These are phyloP conservation scores for Anguilla anguilla DNA, from an alignment of 2,797 vertebrate genomes.

Conservation along the genomic window DNA sequence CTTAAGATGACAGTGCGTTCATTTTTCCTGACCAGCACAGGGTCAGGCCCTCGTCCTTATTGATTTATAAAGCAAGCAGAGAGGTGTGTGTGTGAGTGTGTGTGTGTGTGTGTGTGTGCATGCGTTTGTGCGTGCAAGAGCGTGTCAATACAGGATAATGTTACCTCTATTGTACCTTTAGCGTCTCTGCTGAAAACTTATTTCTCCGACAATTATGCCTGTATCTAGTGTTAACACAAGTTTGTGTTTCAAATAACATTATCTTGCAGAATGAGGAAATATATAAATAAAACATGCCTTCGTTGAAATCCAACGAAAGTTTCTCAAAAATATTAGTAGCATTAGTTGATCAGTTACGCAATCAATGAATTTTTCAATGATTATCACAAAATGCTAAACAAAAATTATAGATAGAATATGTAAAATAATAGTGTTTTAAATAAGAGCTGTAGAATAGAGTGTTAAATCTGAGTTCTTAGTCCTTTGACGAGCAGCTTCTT, in stretches of 20 bases:
- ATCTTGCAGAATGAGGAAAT: no score
- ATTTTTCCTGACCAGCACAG: not conserved
- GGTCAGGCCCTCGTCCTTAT: not conserved
- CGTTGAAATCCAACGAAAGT: no score
- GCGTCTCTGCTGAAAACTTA: no score
- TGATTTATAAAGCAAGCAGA: not conserved
- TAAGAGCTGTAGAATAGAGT: no score
- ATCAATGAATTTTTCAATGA: not conserved
- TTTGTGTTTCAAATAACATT: no score
- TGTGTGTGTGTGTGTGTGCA: not conserved
- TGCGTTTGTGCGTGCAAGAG: not conserved
- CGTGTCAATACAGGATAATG: not conserved
- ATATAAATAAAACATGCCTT: not conserved
- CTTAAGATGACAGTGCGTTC: not conserved
- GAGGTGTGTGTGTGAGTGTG: not conserved
- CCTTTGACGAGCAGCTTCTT: no score
- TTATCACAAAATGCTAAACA: not conserved
- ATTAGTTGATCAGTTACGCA: slow-evolving; percentile 7
- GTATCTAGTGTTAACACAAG: no score
- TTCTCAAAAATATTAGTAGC: no score
- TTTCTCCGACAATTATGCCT: no score
- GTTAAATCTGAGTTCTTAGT: no score
- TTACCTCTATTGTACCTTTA: no score
- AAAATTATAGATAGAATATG: not conserved
- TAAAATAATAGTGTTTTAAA: no score